phyloP scores from a whole-genome alignment of 1,140 invertebrate species.

The Ditylenchus dipsaci region DNA sequence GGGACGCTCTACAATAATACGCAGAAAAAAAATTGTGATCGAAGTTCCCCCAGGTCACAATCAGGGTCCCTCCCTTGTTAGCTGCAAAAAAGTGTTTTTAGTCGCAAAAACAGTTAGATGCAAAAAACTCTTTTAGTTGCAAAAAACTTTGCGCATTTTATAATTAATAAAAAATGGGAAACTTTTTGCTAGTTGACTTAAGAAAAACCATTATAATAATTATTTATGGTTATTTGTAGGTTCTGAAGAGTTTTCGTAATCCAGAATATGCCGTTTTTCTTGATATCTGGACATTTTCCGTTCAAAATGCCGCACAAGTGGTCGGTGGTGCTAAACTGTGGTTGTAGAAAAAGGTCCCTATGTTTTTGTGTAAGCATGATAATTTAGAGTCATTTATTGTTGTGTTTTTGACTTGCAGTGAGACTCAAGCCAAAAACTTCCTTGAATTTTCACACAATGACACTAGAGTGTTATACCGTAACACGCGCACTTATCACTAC shows the following conservation, averaged over 20 bases:
- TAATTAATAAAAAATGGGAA: too few relatives aligned
- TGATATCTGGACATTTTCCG: constrained; percentile 42
- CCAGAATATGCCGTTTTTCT: constrained; percentile 40
- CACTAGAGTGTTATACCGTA: constrained; percentile 32
- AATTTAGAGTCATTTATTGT: background rate
- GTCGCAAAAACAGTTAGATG: too few relatives aligned
- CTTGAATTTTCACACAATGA: constrained; percentile 9
- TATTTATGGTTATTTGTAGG: background rate
- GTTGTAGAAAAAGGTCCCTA: constrained; percentile 52
- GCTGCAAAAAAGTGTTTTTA: too few relatives aligned
- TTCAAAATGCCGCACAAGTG: constrained; percentile 44
- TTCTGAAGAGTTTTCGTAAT: constrained; percentile 8
- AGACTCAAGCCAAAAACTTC: background rate
- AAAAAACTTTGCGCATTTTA: too few relatives aligned
- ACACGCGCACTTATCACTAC: constrained; percentile 43
- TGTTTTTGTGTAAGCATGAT: constrained; percentile 40
- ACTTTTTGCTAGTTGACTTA: too few relatives aligned
- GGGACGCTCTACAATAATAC: too few relatives aligned
- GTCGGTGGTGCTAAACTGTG: constrained; percentile 40
- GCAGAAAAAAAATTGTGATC: too few relatives aligned
- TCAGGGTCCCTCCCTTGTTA: too few relatives aligned
- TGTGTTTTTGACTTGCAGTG: constrained; percentile 1
- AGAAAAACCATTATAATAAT: too few relatives aligned
- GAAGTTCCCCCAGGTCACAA: too few relatives aligned
- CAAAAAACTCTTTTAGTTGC: too few relatives aligned